Percentiles rank a stretch among this genome's conserved stretches.
phyloP scores from a whole-genome alignment of 2,113 vertebrate species.

The Hassar affinis region DNA sequence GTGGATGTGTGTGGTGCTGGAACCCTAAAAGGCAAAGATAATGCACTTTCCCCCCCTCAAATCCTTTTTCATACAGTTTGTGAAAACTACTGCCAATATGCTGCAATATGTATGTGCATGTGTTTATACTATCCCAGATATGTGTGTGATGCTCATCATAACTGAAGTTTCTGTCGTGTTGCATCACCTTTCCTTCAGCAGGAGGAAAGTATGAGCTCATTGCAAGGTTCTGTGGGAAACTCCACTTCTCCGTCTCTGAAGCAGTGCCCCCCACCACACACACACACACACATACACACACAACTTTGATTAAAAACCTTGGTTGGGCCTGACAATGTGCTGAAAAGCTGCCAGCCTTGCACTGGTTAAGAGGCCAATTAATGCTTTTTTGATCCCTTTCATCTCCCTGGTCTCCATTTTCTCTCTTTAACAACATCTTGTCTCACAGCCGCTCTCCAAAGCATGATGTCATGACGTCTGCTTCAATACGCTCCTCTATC shows the following conservation, averaged over 20 bases:
- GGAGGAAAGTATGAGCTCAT: slow-evolving; percentile 33
- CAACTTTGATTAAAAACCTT: slow-evolving; percentile 5
- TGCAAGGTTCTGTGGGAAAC: slow-evolving; percentile 28
- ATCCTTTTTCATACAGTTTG: slow-evolving; percentile 18
- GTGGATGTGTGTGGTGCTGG: neutral
- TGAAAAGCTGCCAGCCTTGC: slow-evolving; percentile 19
- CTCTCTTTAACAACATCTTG: neutral
- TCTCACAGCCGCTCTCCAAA: neutral
- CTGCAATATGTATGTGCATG: slow-evolving; percentile 5
- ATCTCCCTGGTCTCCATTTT: slow-evolving; percentile 12
- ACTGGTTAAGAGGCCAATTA: slow-evolving; percentile 31
- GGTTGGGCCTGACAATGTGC: neutral
- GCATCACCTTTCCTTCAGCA: slow-evolving; percentile 37
- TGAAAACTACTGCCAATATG: slow-evolving; percentile 10
- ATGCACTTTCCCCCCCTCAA: neutral
- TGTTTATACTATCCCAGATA: neutral
- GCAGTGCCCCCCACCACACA: neutral
- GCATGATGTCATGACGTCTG: slow-evolving; percentile 26
- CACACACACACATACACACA: neutral
- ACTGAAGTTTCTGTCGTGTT: slow-evolving; percentile 34
- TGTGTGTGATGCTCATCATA: neutral
- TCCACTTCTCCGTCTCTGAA: neutral
- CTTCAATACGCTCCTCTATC: neutral
- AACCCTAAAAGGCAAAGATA: neutral
- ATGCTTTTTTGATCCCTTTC: slow-evolving; percentile 30